Conservation (phyloP, 2,888 invertebrate species). For the Latrodectus elegans region DNA sequence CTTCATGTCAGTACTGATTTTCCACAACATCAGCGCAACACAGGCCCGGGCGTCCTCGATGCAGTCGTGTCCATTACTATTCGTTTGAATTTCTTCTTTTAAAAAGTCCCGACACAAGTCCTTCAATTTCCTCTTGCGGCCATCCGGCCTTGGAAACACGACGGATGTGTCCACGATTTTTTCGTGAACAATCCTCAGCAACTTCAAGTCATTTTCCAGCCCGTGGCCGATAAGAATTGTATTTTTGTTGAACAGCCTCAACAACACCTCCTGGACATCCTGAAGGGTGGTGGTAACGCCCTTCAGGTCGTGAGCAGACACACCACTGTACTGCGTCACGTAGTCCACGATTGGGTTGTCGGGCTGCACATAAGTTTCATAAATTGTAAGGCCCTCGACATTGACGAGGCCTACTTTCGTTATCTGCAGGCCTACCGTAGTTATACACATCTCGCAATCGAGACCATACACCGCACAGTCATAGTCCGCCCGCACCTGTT, state of each 20-base stretch:
- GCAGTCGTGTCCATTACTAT: background rate
- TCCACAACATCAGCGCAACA: constrained; percentile 75
- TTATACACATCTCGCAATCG: constrained; percentile 46
- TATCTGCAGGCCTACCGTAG: constrained; percentile 71
- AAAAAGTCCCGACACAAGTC: background rate
- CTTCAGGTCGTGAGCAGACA: constrained; percentile 74
- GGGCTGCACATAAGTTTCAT: constrained; percentile 71
- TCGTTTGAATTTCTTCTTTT: background rate
- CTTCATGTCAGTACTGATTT: background rate
- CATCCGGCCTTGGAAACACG: constrained; percentile 75
- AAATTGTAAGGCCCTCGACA: constrained; percentile 69
- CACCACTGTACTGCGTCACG: constrained; percentile 75
- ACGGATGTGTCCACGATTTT: constrained; percentile 76
- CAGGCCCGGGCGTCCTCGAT: constrained; percentile 74
- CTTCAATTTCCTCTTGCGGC: background rate
- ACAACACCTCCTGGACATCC: constrained; percentile 71
- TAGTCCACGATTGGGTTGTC: constrained; percentile 71
- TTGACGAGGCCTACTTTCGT: constrained; percentile 71
- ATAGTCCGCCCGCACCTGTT: background rate
- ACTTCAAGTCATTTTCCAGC: constrained; percentile 76
- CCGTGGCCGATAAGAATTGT: constrained; percentile 78
- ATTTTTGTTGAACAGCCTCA: constrained; percentile 80
- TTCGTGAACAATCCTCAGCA: constrained; percentile 74
- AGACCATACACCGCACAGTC: background rate
- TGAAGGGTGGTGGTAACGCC: constrained; percentile 73